Evolutionary conservation across 2,113 vertebrate species (phyloP), one percentile per base, ranked within the genome.

Genomic region (Canis aureus): DNA sequence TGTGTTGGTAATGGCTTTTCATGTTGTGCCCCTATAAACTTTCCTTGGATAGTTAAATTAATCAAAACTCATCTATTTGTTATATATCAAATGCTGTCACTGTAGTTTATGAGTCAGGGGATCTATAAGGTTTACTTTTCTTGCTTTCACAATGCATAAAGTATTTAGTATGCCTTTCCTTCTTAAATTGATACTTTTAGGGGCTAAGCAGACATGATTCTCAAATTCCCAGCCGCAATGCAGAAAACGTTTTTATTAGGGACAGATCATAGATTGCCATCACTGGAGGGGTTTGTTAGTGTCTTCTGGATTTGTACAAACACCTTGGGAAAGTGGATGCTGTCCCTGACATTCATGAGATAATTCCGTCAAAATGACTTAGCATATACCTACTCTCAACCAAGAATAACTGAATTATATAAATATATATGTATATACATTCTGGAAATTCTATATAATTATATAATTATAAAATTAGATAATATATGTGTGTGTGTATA

Each of bases 1-100:
- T 96, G 10, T 87, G 4, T 66, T 94, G 32, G 15, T 96, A 84
- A 67, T 90, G 32, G 82, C n/a, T 95, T 94, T 94, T 94, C 16
- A 60, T 17, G 25, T 29, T 62, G 8, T 85, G 60, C 1, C 55
- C 69, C 20, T 83, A 1, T 38, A 69, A 87, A 53, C 74, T 93
- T 67, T 92, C 11, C 12, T 60, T 55, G 51, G 53, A 55, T 73
- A 78, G 29, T 4, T 95, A 57, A 85, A 87, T 60, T 85, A 16
- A 73, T 64, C 35, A 51, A 67, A 92, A 84, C 0, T n/a, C n/a
- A 32, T 35, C 38, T 38, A 38, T 92, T 89, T 86, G 64, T 90
- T 69, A 60, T 8, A 73, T 79, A 64, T 64, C 23, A 57, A 89
- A 73, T 69, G 12, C 51, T 57, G 51, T 83, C 53, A 43, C 11